Evolutionary conservation across 2,797 vertebrate species (phyloP), one percentile per base, ranked within the genome.

Genomic region (Meriones psammophilus): DNA sequence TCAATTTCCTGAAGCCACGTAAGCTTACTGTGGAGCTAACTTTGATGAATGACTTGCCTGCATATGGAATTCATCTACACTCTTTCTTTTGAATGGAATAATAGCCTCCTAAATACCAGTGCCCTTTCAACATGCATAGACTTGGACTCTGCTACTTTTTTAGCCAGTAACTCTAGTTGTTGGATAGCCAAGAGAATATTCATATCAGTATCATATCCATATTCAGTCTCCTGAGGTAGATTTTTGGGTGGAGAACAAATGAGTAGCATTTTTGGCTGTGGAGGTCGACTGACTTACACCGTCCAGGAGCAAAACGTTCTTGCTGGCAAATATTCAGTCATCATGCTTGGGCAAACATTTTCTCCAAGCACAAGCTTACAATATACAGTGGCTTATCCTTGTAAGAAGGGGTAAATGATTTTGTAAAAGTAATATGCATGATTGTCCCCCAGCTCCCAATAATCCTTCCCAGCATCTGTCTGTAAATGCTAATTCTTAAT

Each of bases 361-460:
- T 94, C n/a, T 50, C 33, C 17, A 92, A 92, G 30, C 58, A 91
- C 33, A 92, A 60, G 33, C 36, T 76, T 92, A 17, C 8, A 39
- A 22, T 81, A 24, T 85, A 84, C 88, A 60, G 42, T 17, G 15
- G 62, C 39, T 90, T 28, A 58, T 92, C n/a, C 95, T 94, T 42
- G 66, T 78, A 90, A 92, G n/a, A 87, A 96, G 73, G 39, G n/a
- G 28, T 86, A 94, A 79, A 92, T 77, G 93, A 96, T 96, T 85
- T 89, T 60, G 60, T 71, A 80, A 95, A 94, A 95, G 33, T 87
- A 96, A 97, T 91, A 84, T 36, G 30, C 90, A 68, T 90, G 94
- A 96, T 97, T 96, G 2, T 77, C 8, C 96, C 95, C 69, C 64
- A 54, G 60, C 39, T 78, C 30, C 88, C 56, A 5, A 36, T 62